Evolutionary conservation across 2,113 vertebrate genomes (phyloP), one percentile per base, ranked within the genome.

Genomic region (Etia nguti): DNA sequence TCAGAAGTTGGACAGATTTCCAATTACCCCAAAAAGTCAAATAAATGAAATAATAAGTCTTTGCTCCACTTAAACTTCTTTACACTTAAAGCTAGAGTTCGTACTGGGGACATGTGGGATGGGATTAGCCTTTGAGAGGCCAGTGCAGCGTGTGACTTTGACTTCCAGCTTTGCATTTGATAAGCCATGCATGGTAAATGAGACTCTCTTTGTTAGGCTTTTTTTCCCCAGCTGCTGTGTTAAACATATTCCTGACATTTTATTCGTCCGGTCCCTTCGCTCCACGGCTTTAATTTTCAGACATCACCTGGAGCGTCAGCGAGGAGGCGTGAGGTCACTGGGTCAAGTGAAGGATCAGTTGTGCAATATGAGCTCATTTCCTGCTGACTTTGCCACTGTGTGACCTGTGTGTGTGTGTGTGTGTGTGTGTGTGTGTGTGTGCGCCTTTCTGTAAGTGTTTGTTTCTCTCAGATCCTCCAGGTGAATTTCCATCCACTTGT

Each of bases 81-180:
- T 55, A n/a, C 4, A 3, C 50, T 48, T 59, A 55, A 82, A 65
- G 77, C 89, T 81, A 50, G 79, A 59, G 89, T 81, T 73, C 16
- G 48, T 62, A 29, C 65, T 84, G 82, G 73, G 86, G 86, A 57
- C 86, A 79, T 24, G 48, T 6, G 46, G 70, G 88, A 26, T 10
- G 80, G 88, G 88, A 91, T 93, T 80, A 90, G 13, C 52, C 43
- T 86, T 88, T 83, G 83, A 91, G 81, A 89, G 88, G 73, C 8
- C 73, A 77, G 68, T 16, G 60, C 52, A 48, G 52, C 6, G 46
- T 80, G 38, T 2, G n/a, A 81, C 55, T 80, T 50, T 77, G 43
- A 50, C 73, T 77, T 34, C 18, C 46, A 77, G 54, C 22, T 59
- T 41, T 84, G 81, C 59, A 54, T 89, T 79, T 77, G 29, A 80